Evolutionary conservation across 2,888 invertebrate genomes (phyloP), one percentile per base, ranked within the genome.

Genomic region (Heliconius hortense): DNA sequence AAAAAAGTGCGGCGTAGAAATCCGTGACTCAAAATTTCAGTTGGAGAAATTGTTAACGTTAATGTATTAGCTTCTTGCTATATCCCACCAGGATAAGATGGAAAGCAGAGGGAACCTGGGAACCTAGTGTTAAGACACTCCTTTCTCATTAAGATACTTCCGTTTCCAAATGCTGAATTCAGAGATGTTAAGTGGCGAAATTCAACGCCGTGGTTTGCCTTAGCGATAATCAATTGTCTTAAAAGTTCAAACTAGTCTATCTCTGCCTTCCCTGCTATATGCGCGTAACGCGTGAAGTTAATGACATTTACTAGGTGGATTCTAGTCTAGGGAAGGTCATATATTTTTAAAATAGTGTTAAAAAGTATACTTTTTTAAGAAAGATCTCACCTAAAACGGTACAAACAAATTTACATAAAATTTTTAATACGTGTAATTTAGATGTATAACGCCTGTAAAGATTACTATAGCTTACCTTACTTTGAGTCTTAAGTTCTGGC

Each of bases 351-450:
- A 60, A 26, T 15, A 7, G 5, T 18, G 5, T 26, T 15, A 60
- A 60, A 11, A 15, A 60, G 21, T 48, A 48, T 48, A 8, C 26
- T 39, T 39, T 64, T 64, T 39, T 24, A 64, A 64, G 64, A 64
- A 64, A 60, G 26, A 24, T 39, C n/a, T 39, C n/a, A 35, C 39
- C 35, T 64, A 15, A 35, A 64, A 64, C 53, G 18, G 11, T 48
- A 31, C 13, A 28, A 53, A 31, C 28, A 68, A 68, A 53, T n/a
- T 68, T 53, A 31, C 31, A 69, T 56, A 53, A 13, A 11, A 11
- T 69, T 69, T 69, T 68, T 31, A 31, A 69, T 69, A 69, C n/a
- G 18, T 69, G 21, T 53, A 64, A 39, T 69, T 68, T 43, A 31
- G 31, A 69, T 69, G 53, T 69, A 48, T 69, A 31, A n/a, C 68